Percentiles rank a stretch among this genome's conserved stretches.
These are phyloP conservation scores for Microcebus lehilahytsara DNA, from an alignment of 2,113 vertebrate species.

Conservation along the genomic window DNA sequence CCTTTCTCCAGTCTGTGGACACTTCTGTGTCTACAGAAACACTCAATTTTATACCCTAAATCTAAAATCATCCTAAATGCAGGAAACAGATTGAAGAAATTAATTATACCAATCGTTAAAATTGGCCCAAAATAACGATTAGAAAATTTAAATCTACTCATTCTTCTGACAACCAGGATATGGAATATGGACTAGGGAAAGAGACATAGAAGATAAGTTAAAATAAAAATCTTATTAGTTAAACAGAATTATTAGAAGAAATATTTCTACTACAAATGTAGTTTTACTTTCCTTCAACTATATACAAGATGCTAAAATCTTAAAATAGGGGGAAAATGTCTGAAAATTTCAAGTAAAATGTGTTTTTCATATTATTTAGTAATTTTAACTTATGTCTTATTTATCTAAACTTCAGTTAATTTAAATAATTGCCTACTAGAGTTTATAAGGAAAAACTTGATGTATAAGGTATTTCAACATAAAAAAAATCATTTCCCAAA, in stretches of 20 bases:
- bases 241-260: conserved; percentile 24
- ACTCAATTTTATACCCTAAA: not conserved
- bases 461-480: not conserved
- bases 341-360: conserved; percentile 43
- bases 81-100: not conserved
- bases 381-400: conserved; percentile 5
- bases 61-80: not conserved
- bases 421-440: conserved; percentile 22
- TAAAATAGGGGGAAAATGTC: not conserved
- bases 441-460: conserved; percentile 25
- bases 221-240: not conserved
- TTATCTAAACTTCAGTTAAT: conserved; percentile 27
- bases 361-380: conserved; percentile 2
- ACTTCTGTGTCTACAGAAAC: not conserved
- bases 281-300: conserved; percentile 35
- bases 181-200: not conserved
- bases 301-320: conserved; percentile 13
- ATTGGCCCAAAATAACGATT: not conserved
- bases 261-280: conserved; percentile 51
- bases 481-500: not conserved
- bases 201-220: not conserved
- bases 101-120: conserved; percentile 39
- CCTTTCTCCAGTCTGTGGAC: accelerated
- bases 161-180: conserved; percentile 6
- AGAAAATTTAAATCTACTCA: conserved; percentile 25